Evolutionary conservation across 2,113 vertebrate genomes (phyloP), one percentile per base, ranked within the genome.

Genomic region (Dipodomys ordii): DNA sequence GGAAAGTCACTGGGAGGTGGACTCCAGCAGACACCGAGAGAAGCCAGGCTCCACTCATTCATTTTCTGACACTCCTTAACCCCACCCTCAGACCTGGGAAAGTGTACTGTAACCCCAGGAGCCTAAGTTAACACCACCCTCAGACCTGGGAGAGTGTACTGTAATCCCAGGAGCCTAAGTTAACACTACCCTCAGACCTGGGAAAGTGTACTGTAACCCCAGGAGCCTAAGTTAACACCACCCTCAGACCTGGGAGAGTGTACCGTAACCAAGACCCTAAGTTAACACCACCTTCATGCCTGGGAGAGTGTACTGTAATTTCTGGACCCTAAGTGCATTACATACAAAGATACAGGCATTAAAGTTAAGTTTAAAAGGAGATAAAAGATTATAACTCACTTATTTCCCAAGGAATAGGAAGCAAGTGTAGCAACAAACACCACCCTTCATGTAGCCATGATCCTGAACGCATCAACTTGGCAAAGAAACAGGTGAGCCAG

Each of bases 361-460:
- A 18, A 35, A 6, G 8, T 15, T 49, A 18, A 64, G 30, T 22
- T 78, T 30, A 44, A 68, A 46, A 49, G 28, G 32, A 60, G 57
- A 71, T 18, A 53, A 30, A 68, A 60, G n/a, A 32, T 35, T 16
- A 12, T 3, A 27, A 10, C 3, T 4, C 30, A 35, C 30, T 5
- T 0, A 2, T 9, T 6, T 53, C n/a, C 57, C 32, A 19, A 46
- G 64, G 35, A 62, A 22, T 3, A 27, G 25, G 28, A 11, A 46
- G 49, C 18, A 44, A 35, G 30, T 4, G 7, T 2, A 7, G 15
- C 20, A 4, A 27, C 57, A 4, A 30, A 79, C 1, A 16, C 8
- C 62, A 13, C 19, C 12, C 11, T 64, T 12, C 16, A 1, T 1
- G 0, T 0, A 30, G 5, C 28, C 53, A 7, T 1, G 1, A 4